Base-by-base conservation (phyloP, 2,113 vertebrate genomes). In the Oenanthe oenanthe region DNA sequence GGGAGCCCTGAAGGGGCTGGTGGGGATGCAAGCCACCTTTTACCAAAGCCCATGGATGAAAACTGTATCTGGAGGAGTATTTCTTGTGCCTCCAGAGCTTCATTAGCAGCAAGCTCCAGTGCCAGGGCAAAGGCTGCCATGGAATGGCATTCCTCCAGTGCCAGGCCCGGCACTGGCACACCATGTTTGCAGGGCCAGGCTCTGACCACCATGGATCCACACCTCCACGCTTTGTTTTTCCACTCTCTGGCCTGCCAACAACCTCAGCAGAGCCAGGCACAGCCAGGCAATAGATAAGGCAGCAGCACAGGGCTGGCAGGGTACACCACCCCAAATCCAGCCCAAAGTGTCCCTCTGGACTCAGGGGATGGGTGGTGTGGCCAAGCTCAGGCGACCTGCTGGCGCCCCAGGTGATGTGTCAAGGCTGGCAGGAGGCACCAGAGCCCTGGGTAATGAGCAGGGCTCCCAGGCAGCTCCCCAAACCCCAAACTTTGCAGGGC, bases 181-280 rank as follows among this genome's bases (percentile, higher is more conserved):
- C n/a, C 0, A 0, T 63, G 65, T 95, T 94, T 94, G 70, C 77
- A 31, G 3, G 56, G 56, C 36, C 2, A 2, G 65, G 61, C 26
- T 92, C 60, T 84, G 48, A 21, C 51, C 16, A 21, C 51, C 16
- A 0, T 0, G 2, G 40, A 66, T 16, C 85, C 43, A 34, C 40
- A 0, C 40, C 73, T 47, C n/a, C 48, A 51, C 10, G 3, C 0
- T 94, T 96, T 96, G 70, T 92, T 96, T 95, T 96, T 95, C 95
- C 96, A 79, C 43, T 57, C 87, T 28, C 54, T 26, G 28, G 16
- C 17, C 4, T 4, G 84, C 92, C 87, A 85, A 71, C 57, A 56
- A 31, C 77, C 2, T 0, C 45, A 31, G 40, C 73, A 63, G 84
- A 78, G 87, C 85, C 4, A 4, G 68, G 73, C 71, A 73, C 54